Conservation (phyloP, 2,888 invertebrate species). For the Argynnis bischoffii region DNA sequence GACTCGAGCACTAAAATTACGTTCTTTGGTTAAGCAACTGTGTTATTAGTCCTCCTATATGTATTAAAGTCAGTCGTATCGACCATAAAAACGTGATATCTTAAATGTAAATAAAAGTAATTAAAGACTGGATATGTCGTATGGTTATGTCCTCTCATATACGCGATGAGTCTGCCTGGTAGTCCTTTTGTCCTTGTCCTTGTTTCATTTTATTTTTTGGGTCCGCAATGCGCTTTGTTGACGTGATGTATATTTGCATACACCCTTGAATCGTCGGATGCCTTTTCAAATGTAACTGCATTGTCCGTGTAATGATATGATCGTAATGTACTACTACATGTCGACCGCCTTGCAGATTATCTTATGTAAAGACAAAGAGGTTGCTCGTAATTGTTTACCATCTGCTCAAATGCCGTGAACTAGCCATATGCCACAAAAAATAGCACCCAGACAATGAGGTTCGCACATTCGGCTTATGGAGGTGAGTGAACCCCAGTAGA, state of each 20-base stretch:
- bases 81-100: slow-evolving; percentile 32
- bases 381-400: slow-evolving; percentile 48
- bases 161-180: slow-evolving; percentile 45
- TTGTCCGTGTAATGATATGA: slow-evolving; percentile 52
- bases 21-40: slow-evolving; percentile 35
- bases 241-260: slow-evolving; percentile 69
- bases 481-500: slow-evolving; percentile 71
- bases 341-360: slow-evolving; percentile 21
- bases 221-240: slow-evolving; percentile 62
- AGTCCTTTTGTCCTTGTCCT: slow-evolving; percentile 56
- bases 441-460: slow-evolving; percentile 70
- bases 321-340: slow-evolving; percentile 35
- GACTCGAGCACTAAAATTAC: slow-evolving; percentile 26
- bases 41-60: slow-evolving; percentile 35
- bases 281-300: slow-evolving; percentile 59
- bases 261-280: slow-evolving; percentile 62
- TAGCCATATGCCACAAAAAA: slow-evolving; percentile 75
- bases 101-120: slow-evolving; percentile 36
- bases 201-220: slow-evolving; percentile 57
- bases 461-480: slow-evolving; percentile 75
- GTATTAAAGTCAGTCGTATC: slow-evolving; percentile 26
- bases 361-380: slow-evolving; percentile 29
- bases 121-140: slow-evolving; percentile 39
- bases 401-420: slow-evolving; percentile 60
- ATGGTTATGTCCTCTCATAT: slow-evolving; percentile 32